Percentiles rank a stretch among this genome's conserved stretches.
Evolutionary conservation across 2,888 invertebrate species (phyloP).

Genomic region (Tiliacea aurago): DNA sequence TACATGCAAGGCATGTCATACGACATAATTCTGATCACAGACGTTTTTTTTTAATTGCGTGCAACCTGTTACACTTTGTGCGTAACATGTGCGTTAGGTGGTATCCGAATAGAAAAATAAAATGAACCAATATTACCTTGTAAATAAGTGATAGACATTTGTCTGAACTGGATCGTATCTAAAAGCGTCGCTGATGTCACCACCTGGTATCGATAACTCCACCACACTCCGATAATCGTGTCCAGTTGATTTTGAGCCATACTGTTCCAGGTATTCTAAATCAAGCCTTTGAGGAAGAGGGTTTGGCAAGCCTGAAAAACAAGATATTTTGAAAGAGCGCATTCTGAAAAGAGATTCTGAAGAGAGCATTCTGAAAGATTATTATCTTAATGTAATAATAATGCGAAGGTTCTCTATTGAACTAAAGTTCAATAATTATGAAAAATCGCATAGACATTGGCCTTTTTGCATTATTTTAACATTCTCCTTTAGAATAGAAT

Average conservation of each 20-base stretch:
- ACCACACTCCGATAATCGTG: constrained; percentile 58
- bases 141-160: constrained; percentile 80
- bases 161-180: constrained; percentile 72
- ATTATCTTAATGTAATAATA: neutral
- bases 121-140: constrained; percentile 70
- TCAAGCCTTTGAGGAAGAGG: constrained; percentile 59
- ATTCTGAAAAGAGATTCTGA: too few relatives aligned
- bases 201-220: constrained; percentile 66
- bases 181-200: constrained; percentile 62
- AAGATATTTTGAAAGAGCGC: too few relatives aligned
- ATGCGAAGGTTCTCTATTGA: neutral
- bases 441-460: neutral
- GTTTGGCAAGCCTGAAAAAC: constrained; percentile 69
- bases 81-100: too few relatives aligned
- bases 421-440: neutral
- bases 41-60: neutral
- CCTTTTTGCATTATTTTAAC: neutral
- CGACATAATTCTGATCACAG: neutral
- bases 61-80: neutral
- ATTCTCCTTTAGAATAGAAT: neutral
- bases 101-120: neutral
- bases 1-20: too few relatives aligned
- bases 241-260: constrained; percentile 67
- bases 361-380: neutral
- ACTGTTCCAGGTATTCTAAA: constrained; percentile 67